These are phyloP conservation scores for Paragorgia papillata DNA, from an alignment of 92 coral and sea anemone genomes.

Conservation along the genomic window DNA sequence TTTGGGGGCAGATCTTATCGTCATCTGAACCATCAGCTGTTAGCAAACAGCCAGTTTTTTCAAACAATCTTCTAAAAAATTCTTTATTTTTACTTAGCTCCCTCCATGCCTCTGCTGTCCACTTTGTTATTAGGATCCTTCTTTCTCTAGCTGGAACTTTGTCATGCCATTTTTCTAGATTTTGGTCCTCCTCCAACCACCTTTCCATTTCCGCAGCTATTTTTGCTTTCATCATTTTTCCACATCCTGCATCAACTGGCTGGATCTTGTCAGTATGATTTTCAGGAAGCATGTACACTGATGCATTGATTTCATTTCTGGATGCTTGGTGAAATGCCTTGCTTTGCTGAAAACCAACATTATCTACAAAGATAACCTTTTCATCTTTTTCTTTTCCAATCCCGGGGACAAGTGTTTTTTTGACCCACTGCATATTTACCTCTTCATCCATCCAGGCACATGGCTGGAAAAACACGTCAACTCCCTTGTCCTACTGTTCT, in stretches of 20 bases:
- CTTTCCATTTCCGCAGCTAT: constrained; percentile 51
- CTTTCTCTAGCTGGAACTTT: constrained; percentile 30
- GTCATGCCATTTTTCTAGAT: constrained; percentile 55
- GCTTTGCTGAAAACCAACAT: too few relatives aligned
- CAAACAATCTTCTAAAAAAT: constrained; percentile 54
- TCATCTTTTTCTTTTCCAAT: too few relatives aligned
- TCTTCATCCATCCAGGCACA: too few relatives aligned
- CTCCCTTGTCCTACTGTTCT: too few relatives aligned
- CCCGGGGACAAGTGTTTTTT: too few relatives aligned
- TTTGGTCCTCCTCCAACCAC: constrained; percentile 56
- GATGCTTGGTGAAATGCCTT: too few relatives aligned
- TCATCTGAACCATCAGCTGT: constrained; percentile 66
- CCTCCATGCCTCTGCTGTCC: constrained; percentile 64
- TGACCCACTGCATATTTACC: too few relatives aligned
- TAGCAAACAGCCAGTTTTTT: constrained; percentile 66
- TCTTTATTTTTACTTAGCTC: constrained; percentile 44
- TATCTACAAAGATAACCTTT: too few relatives aligned
- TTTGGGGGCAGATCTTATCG: constrained; percentile 60
- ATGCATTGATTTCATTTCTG: too few relatives aligned
- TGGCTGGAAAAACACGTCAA: too few relatives aligned
- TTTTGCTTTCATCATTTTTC: constrained; percentile 44
- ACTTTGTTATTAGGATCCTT: constrained; percentile 49
- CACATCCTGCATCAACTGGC: constrained; percentile 52
- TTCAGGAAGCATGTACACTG: too few relatives aligned
- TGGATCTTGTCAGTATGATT: too few relatives aligned